Evolutionary conservation across 2,113 vertebrate species (phyloP), one percentile per base, ranked within the genome.

Genomic region (Micronycteris hirsuta): DNA sequence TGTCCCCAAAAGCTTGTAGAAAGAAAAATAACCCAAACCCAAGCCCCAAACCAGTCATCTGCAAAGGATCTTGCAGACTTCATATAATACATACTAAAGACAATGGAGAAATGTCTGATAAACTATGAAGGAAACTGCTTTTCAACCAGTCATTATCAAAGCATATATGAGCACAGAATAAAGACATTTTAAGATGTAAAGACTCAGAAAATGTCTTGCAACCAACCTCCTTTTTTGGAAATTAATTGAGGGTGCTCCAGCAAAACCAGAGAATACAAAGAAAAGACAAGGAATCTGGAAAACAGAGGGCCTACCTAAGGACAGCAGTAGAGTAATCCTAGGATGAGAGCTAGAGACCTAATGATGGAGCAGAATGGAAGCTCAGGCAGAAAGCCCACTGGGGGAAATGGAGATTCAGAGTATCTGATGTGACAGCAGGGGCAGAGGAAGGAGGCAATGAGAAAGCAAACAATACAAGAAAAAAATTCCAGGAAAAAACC

Each of bases 131-230:
- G 61, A 70, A 77, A 78, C 58, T 85, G 38, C 38, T 85, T 85
- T 94, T 43, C 61, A 94, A 33, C 31, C 47, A 82, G 26, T 56
- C 76, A 31, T 28, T 45, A 89, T 31, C 13, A 89, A 68, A 87
- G 65, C 26, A 81, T 88, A 76, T 65, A 67, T 74, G 38, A 76
- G 54, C 73, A 74, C 26, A 65, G n/a, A 54, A 83, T 36, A 82
- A 94, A 89, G 81, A 74, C 9, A 91, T 94, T 77, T 91, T 86
- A 33, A 91, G 63, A 83, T 33, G 33, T 26, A 92, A 88, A 47
- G 5, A 80, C 28, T 71, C 3, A 43, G 47, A 92, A 85, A 92
- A 19, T 67, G n/a, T 84, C 71, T 74, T 56, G 56, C 6, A 94
- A 94, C 28, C 31, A 6, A 52, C 5, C 8, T 28, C 15, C 19